These are phyloP conservation scores for Xiphias gladius DNA, from an alignment of 2,113 vertebrate genomes.

Conservation along the genomic window DNA sequence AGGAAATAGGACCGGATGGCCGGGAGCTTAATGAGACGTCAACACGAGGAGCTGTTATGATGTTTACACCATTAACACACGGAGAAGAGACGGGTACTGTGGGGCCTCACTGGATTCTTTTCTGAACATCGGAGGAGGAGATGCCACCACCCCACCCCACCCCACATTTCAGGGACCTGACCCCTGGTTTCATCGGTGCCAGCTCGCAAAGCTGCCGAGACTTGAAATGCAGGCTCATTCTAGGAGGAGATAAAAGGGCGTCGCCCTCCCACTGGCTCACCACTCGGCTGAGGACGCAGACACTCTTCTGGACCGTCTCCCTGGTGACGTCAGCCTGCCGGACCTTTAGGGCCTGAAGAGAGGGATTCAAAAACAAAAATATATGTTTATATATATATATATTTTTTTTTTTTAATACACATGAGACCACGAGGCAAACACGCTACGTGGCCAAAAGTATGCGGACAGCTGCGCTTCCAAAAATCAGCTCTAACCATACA, in stretches of 20 bases:
- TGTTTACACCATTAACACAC: too few species aligned
- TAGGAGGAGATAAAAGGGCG: not conserved
- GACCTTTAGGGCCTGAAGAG: slow-evolving; percentile 93
- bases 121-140: too few species aligned
- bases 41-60: too few species aligned
- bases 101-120: too few species aligned
- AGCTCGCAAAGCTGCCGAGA: not conserved
- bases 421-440: not conserved
- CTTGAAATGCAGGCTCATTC: not conserved
- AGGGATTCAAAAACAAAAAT: not conserved
- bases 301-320: slow-evolving; percentile 99
- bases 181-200: not conserved
- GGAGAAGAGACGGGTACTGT: too few species aligned
- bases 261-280: slow-evolving; percentile 84
- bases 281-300: slow-evolving; percentile 97
- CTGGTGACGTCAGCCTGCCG: slow-evolving; percentile 96
- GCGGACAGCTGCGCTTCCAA: too few species aligned
- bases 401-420: not conserved
- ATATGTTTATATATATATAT: too few species aligned
- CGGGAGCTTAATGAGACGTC: too few species aligned
- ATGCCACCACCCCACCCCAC: too few species aligned
- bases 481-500: too few species aligned
- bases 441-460: not conserved
- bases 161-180: not conserved
- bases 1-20: too few species aligned